Base-by-base conservation (phyloP, 2,113 vertebrate genomes). In the Pholis gunnellus region DNA sequence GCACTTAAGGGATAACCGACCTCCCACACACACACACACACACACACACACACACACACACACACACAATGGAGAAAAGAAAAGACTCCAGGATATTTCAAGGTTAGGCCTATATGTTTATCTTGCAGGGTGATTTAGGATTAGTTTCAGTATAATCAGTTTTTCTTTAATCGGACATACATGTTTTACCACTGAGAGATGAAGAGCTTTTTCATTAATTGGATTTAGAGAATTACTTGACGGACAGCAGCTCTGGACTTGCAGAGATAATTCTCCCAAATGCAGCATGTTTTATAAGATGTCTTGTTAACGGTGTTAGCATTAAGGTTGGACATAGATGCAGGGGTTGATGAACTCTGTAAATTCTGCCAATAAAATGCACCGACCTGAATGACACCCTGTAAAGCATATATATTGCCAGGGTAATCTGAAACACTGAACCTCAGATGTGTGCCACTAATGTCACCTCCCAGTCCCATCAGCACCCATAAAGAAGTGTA, bases 401-500 rank as follows among this genome's bases (percentile, higher is more conserved):
- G 57, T 84, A 72, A 31, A 75, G 27, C 31, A 56, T 46, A 56
- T 4, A 29, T 68, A n/a, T 48, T 50, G 17, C 6, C 48, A n/a
- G 42, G 27, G 44, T 74, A 72, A 75, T 82, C 46, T 75, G 40
- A 80, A 52, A 67, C 60, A 17, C 68, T 72, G 59, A 76, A 87
- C 77, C 83, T 90, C 91, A 90, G 88, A 89, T 89, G 88, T 89
- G 15, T 63, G 29, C 72, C 48, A 27, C 81, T 90, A 92, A 92
- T 92, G 82, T 88, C 90, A 80, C 81, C 83, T 90, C 66, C 50
- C 9, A 2, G 67, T 85, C 73, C 83, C 81, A 75, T 87, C 84
- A 86, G 91, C 79, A 40, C 75, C 81, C 74, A 36, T 90, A 91
- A 91, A 92, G 90, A 92, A 86, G 82, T 83, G 81, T 80, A 83